phyloP scores from a whole-genome alignment of 1,140 invertebrate genomes.

The Lepidurus couesii region DNA sequence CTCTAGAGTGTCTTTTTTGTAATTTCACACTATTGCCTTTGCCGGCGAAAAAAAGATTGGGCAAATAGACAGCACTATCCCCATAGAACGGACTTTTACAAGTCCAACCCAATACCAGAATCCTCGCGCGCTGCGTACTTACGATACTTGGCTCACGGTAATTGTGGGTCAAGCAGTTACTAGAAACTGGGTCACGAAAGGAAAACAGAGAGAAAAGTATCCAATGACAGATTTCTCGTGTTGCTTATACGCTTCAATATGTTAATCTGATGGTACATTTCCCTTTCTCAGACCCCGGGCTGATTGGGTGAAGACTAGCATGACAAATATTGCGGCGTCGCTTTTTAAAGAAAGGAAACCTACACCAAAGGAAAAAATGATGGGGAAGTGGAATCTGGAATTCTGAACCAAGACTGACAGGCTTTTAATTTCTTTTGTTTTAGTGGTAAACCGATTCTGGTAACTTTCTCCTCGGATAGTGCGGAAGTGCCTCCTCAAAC shows the following conservation, averaged over 20 bases:
- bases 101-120: background rate
- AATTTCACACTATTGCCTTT: background rate
- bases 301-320: background rate
- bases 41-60: background rate
- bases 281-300: background rate
- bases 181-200: background rate
- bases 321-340: background rate
- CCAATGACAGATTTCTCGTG: background rate
- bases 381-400: background rate
- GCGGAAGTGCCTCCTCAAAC: background rate
- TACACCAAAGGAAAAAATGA: background rate
- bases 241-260: background rate
- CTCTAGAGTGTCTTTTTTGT: background rate
- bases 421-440: background rate
- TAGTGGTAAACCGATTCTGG: background rate
- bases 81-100: background rate
- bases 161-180: slow-evolving; percentile 18
- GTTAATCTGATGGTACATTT: background rate
- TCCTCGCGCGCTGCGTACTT: background rate
- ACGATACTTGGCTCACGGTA: background rate
- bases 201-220: background rate
- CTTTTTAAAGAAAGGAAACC: background rate
- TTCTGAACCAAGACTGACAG: background rate
- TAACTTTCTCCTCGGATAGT: background rate
- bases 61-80: background rate